phyloP scores from a whole-genome alignment of 2,797 vertebrate genomes.

The Tympanoctomys barrerae region DNA sequence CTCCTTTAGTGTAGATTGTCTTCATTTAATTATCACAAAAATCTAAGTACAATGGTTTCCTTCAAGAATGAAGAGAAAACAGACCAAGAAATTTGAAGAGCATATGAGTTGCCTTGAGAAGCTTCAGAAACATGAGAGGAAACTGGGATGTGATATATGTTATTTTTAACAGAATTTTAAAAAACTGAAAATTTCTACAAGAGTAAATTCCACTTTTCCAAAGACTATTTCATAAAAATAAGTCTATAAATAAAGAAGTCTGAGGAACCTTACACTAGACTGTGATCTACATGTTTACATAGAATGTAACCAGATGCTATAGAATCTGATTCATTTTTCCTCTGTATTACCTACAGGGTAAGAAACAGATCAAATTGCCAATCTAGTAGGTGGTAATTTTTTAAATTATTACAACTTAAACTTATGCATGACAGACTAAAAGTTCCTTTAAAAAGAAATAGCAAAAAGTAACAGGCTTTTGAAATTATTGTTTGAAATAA shows the following conservation, averaged over 20 bases:
- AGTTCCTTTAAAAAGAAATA: constrained; percentile 36
- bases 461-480: constrained; percentile 18
- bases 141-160: background rate
- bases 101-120: background rate
- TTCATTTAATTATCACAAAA: constrained; percentile 19
- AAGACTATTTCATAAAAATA: constrained; percentile 36
- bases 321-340: background rate
- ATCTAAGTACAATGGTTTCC: background rate
- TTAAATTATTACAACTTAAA: constrained; percentile 56
- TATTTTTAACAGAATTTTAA: background rate
- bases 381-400: background rate
- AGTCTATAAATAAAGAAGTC: background rate
- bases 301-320: background rate
- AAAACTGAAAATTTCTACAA: constrained; percentile 3
- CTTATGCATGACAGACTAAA: constrained; percentile 11
- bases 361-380: constrained; percentile 22
- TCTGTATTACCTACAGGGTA: constrained; percentile 3
- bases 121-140: background rate
- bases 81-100: background rate
- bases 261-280: background rate
- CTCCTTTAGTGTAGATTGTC: background rate
- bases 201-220: background rate
- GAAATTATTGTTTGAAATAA: constrained; percentile 17
- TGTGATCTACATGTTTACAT: background rate
- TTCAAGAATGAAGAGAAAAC: background rate